Evolutionary conservation across 1,140 invertebrate genomes (phyloP).

Genomic region (Oedothorax gibbosus): DNA sequence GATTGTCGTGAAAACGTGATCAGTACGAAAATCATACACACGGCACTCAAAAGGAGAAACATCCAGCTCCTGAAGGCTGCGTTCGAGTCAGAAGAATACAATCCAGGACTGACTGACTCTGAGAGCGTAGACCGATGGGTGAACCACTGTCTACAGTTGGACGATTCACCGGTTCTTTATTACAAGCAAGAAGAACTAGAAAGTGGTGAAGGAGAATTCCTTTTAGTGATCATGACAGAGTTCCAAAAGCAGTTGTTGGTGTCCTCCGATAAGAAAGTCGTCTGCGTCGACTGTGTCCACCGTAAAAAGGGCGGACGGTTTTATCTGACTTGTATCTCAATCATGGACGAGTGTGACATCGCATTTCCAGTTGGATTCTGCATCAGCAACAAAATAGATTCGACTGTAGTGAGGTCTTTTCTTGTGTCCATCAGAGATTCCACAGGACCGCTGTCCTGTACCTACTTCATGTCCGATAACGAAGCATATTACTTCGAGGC

Average conservation of each 20-base stretch:
- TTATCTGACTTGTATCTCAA: conserved; percentile 36
- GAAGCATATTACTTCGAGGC: conserved; percentile 30
- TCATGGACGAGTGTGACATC: conserved; percentile 42
- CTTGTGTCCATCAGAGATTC: conserved; percentile 22
- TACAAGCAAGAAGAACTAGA: conserved; percentile 29
- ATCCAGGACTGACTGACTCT: conserved; percentile 29
- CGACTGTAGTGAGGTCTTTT: conserved; percentile 4
- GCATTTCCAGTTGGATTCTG: conserved; percentile 53
- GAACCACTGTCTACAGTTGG: conserved; percentile 32
- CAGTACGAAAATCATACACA: background rate
- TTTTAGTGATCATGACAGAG: conserved; percentile 49
- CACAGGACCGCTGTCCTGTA: conserved; percentile 25
- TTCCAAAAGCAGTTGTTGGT: conserved; percentile 43
- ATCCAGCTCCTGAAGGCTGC: conserved; percentile 15
- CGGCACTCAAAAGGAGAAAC: conserved; percentile 3
- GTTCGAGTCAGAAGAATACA: conserved; percentile 26
- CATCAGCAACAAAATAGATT: conserved; percentile 43
- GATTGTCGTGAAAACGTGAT: background rate
- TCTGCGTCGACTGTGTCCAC: conserved; percentile 40
- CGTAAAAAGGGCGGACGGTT: conserved; percentile 42
- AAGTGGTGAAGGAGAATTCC: conserved; percentile 17
- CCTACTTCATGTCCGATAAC: conserved; percentile 48
- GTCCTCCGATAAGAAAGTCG: conserved; percentile 9
- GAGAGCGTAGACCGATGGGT: conserved; percentile 48
- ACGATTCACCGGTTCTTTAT: conserved; percentile 41